Conservation (phyloP, 2,797 vertebrate genomes). For the Bradypodion pumilum region DNA sequence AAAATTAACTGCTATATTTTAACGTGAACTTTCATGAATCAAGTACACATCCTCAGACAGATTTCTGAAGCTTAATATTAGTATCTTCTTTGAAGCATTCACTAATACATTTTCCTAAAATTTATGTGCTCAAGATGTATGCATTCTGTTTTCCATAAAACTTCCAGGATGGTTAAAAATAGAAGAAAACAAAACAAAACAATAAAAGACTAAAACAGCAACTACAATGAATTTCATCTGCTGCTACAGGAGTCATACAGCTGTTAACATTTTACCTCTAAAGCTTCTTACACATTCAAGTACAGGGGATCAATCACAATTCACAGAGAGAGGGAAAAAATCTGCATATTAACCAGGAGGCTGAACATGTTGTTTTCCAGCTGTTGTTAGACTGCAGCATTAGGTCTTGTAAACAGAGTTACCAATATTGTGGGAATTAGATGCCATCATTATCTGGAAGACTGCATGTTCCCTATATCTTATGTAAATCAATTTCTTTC, state of each 20-base stretch:
- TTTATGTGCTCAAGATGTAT: background rate
- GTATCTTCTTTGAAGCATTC: background rate
- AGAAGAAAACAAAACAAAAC: background rate
- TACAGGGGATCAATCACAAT: background rate
- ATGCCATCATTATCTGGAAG: too few relatives aligned
- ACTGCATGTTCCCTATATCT: too few relatives aligned
- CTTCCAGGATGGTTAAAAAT: background rate
- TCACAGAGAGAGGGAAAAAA: background rate
- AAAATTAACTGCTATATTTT: too few relatives aligned
- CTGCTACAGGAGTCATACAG: background rate
- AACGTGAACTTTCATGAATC: too few relatives aligned
- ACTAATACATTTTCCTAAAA: background rate
- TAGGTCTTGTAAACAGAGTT: too few relatives aligned
- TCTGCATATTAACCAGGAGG: background rate
- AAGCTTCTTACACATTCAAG: background rate
- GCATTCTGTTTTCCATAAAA: background rate
- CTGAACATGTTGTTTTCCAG: too few relatives aligned
- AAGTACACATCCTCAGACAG: too few relatives aligned
- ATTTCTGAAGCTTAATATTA: too few relatives aligned
- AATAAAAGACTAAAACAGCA: background rate
- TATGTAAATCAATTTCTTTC: too few relatives aligned
- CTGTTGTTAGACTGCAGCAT: too few relatives aligned
- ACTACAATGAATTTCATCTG: background rate
- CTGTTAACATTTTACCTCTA: background rate
- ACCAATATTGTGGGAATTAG: too few relatives aligned